These are phyloP conservation scores for Bubo blakistoni DNA, from an alignment of 2,113 vertebrate genomes.

Conservation along the genomic window DNA sequence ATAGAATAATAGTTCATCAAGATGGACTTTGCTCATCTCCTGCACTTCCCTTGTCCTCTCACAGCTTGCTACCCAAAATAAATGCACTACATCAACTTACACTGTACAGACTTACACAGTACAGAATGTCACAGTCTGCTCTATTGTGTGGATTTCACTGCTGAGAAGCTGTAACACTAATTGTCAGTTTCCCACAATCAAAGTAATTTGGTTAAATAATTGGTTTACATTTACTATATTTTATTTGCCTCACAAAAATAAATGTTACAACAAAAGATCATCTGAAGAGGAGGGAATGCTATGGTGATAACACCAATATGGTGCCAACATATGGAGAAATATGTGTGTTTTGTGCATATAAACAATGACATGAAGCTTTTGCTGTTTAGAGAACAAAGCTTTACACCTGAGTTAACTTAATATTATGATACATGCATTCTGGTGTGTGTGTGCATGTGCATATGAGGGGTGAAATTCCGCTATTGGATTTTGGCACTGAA, in stretches of 20 bases:
- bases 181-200: constrained; percentile 66
- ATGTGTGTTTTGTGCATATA: constrained; percentile 11
- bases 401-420: constrained; percentile 37
- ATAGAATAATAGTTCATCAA: background rate
- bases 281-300: constrained; percentile 43
- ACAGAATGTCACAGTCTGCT: constrained; percentile 21
- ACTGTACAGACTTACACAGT: background rate
- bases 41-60: background rate
- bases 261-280: constrained; percentile 58
- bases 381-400: constrained; percentile 24
- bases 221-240: constrained; percentile 64
- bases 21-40: background rate
- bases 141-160: constrained; percentile 58
- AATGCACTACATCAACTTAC: constrained; percentile 13
- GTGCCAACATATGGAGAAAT: constrained; percentile 53
- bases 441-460: rapidly evolving
- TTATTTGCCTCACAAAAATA: constrained; percentile 61
- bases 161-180: constrained; percentile 59
- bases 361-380: constrained; percentile 31
- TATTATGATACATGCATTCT: background rate
- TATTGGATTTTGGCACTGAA: background rate
- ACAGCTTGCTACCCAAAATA: constrained; percentile 43
- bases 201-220: constrained; percentile 73
- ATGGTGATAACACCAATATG: constrained; percentile 56
- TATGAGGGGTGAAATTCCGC: background rate